These are phyloP conservation scores for Euphydryas editha DNA, from an alignment of 2,888 invertebrate genomes.

Conservation along the genomic window DNA sequence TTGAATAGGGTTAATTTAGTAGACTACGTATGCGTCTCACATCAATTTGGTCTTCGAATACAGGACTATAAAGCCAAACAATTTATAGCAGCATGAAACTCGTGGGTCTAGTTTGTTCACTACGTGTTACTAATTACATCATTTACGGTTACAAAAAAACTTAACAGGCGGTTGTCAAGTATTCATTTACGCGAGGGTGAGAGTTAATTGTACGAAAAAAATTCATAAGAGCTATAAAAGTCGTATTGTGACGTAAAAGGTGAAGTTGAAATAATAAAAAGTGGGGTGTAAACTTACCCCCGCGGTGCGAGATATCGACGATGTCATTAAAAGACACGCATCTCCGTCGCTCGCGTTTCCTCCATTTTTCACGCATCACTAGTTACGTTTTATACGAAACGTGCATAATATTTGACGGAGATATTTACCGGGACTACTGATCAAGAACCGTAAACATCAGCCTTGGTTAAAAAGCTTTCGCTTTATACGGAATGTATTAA, in stretches of 20 bases:
- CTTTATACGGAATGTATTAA: conserved; percentile 20
- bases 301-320: conserved; percentile 53
- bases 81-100: conserved; percentile 33
- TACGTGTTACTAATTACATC: conserved; percentile 56
- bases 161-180: conserved; percentile 59
- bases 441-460: conserved; percentile 38
- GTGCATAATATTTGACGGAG: conserved; percentile 45
- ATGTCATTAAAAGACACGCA: conserved; percentile 62
- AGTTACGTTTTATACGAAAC: conserved; percentile 52
- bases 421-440: conserved; percentile 34
- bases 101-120: conserved; percentile 24
- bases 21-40: conserved; percentile 20
- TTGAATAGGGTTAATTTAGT: conserved; percentile 37
- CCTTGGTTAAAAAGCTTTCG: conserved; percentile 28
- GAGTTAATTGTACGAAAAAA: conserved; percentile 76
- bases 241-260: conserved; percentile 73
- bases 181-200: conserved; percentile 60
- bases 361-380: conserved; percentile 60
- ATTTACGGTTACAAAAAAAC: conserved; percentile 67
- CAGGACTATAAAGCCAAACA: conserved; percentile 23
- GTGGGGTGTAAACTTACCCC: conserved; percentile 59
- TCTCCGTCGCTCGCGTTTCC: conserved; percentile 48
- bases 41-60: conserved; percentile 21
- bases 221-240: conserved; percentile 76
- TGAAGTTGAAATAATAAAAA: conserved; percentile 73